Evolutionary conservation across 2,113 vertebrate species (phyloP).

Genomic region (Phainopepla nitens): DNA sequence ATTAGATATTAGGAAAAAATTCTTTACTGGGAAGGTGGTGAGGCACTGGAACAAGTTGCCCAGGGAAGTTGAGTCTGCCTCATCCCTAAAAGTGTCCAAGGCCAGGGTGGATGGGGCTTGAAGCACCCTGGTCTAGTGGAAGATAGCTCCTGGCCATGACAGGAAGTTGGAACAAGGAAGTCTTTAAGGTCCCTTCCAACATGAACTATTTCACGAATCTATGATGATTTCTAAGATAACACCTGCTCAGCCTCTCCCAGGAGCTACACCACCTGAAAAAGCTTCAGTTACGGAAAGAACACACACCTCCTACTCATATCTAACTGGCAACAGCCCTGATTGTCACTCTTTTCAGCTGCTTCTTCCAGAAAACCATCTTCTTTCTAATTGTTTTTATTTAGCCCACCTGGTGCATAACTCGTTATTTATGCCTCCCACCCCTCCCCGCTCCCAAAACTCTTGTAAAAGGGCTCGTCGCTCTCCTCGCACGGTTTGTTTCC

Average conservation of each 20-base stretch:
- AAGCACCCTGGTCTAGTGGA: neutral
- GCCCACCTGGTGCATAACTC: neutral
- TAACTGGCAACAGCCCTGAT: neutral
- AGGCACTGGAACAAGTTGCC: neutral
- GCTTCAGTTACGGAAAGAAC: neutral
- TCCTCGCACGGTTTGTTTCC: accelerated
- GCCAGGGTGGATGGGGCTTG: accelerated
- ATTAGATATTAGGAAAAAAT: neutral
- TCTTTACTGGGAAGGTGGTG: too few relatives aligned
- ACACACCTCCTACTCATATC: neutral
- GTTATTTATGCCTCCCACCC: neutral
- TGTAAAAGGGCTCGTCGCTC: accelerated
- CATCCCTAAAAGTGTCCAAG: too few relatives aligned
- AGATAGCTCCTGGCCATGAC: neutral
- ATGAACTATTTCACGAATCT: neutral
- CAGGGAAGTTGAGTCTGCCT: neutral
- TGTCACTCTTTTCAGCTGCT: neutral
- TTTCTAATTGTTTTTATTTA: neutral
- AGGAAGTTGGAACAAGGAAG: neutral
- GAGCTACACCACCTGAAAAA: neutral
- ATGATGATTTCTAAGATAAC: neutral
- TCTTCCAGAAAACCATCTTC: neutral
- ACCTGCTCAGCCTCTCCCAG: neutral
- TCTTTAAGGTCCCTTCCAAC: neutral
- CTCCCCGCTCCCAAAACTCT: neutral